Percentiles rank a stretch among this genome's conserved stretches.
phyloP scores from a whole-genome alignment of 2,888 invertebrate species.

The Thelaira solivaga region DNA sequence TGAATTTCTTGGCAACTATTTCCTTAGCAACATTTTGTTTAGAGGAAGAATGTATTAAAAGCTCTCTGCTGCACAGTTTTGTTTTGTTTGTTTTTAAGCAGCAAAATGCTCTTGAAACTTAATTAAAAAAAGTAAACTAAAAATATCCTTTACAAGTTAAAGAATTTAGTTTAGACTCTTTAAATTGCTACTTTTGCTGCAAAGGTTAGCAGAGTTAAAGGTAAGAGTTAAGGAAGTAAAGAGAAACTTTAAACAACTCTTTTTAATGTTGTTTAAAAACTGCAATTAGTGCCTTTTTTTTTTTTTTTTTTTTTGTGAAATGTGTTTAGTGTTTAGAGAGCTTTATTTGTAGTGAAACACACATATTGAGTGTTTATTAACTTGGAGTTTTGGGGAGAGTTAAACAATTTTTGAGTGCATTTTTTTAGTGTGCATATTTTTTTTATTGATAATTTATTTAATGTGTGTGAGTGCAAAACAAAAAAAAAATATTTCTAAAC shows the following conservation, averaged over 20 bases:
- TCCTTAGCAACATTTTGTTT: too few relatives aligned
- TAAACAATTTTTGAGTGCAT: conserved; percentile 20
- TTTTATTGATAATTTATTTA: conserved; percentile 17
- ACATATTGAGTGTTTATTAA: conserved; percentile 6
- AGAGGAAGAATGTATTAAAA: too few relatives aligned
- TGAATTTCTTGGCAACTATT: too few relatives aligned
- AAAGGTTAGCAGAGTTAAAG: not conserved
- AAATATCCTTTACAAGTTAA: not conserved
- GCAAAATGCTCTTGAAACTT: too few relatives aligned
- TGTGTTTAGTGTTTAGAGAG: not conserved
- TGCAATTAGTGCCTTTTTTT: conserved; percentile 14
- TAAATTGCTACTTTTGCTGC: not conserved
- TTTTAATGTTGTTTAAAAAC: not conserved
- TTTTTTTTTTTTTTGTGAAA: not conserved
- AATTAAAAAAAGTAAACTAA: not conserved
- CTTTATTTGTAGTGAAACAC: not conserved
- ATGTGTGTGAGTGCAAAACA: not conserved
- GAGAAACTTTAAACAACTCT: not conserved
- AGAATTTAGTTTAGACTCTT: not conserved
- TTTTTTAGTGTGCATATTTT: conserved; percentile 12
- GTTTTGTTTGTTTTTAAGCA: too few relatives aligned
- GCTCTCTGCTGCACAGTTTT: too few relatives aligned
- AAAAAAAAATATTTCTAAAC: conserved; percentile 17
- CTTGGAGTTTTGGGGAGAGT: not conserved
- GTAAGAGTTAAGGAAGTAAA: not conserved